Evolutionary conservation across 2,888 invertebrate genomes (phyloP), one percentile per base, ranked within the genome.

Genomic region (Brachynemurus nebulosus): DNA sequence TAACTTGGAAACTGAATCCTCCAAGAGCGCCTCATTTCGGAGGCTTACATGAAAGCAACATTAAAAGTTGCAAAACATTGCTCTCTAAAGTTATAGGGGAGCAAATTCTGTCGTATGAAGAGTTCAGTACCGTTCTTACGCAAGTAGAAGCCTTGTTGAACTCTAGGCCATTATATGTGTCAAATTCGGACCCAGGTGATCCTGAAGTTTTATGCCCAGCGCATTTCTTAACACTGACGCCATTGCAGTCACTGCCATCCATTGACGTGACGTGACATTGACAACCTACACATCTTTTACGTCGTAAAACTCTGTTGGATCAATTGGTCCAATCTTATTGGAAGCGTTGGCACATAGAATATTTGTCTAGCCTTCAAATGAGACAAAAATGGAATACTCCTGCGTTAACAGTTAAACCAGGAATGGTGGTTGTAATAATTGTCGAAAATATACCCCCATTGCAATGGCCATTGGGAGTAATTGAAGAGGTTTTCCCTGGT

Each of bases 141-240:
- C 37, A 45, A 43, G 36, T 51, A 5, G 47, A 50, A 21, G 44
- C 44, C 1, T 23, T 48, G 5, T 30, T 51, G 12, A 51, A 52
- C 30, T 51, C 51, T 9, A 34, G 49, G 7, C 51, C 49, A 2
- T 14, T 51, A 8, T 45, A 17, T 12, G 27, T 38, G 4, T 11
- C 47, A 2, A 43, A 36, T 9, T 17, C n/a, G 5, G 49, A 50
- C 12, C 47, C 48, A 2, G 16, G 38, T 2, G 45, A 45, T 34
- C 27, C 44, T 2, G 39, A 41, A 18, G 37, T 36, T 6, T 33
- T 51, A 5, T 45, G 45, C 1, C 44, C 46, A 5, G 46, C 46
- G 2, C 44, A 46, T 36, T 47, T 47, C 30, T 18, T 46, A 16
- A 46, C 44, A 7, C 16, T 46, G n/a, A 46, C 44, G 7, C 46